These are phyloP conservation scores for Cyanoderma ruficeps DNA, from an alignment of 2,113 vertebrate species.

Conservation along the genomic window DNA sequence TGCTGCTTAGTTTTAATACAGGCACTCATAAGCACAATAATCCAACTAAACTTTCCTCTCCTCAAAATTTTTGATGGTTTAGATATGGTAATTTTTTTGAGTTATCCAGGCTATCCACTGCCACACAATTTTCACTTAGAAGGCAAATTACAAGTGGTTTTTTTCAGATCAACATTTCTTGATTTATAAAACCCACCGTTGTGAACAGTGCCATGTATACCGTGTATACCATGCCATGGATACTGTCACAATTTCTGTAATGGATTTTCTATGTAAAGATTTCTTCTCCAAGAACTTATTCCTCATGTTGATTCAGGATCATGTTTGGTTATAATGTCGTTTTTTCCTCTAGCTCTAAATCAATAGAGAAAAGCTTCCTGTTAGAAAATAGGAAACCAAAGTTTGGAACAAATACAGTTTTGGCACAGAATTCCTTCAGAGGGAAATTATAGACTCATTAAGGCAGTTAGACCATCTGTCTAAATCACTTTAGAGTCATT, in stretches of 20 bases:
- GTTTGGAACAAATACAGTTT: constrained; percentile 36
- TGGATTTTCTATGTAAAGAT: background rate
- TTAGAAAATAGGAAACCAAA: constrained; percentile 16
- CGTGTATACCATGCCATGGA: too few species aligned
- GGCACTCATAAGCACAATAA: background rate
- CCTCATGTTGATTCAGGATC: background rate
- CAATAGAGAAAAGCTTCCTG: constrained; percentile 15
- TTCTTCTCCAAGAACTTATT: background rate
- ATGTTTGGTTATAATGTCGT: background rate
- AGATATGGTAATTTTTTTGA: background rate
- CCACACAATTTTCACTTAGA: background rate
- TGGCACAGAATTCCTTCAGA: constrained; percentile 20
- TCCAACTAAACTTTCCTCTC: background rate
- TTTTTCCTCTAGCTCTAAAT: background rate
- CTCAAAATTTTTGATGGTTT: background rate
- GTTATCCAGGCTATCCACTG: background rate
- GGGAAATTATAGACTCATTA: constrained; percentile 16
- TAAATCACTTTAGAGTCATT: constrained; percentile 25
- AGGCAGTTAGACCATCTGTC: constrained; percentile 40
- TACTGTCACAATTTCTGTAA: background rate
- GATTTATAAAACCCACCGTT: background rate
- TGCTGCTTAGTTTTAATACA: background rate
- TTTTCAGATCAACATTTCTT: background rate
- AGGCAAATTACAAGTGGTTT: background rate
- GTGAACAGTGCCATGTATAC: background rate